Conservation (phyloP, 2,113 vertebrate genomes). For the Andinoacara biseriatus region DNA sequence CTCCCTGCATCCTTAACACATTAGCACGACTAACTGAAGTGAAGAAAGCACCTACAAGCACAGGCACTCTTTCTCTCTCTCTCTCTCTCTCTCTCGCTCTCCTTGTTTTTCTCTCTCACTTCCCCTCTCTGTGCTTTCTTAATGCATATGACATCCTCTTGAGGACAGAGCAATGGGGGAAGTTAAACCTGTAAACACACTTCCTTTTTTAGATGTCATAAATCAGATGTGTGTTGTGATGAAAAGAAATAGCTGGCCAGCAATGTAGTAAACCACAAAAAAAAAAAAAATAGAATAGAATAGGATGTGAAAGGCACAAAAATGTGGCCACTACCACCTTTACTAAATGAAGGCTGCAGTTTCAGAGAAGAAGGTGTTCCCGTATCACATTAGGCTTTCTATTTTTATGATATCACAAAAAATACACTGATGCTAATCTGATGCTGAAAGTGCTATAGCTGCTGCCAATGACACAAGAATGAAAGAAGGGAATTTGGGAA, state of each 20-base stretch:
- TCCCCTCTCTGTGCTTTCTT: conserved; percentile 54
- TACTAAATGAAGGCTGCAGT: neutral
- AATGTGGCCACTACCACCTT: neutral
- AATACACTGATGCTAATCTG: neutral
- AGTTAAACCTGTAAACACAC: conserved; percentile 59
- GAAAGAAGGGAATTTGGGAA: neutral
- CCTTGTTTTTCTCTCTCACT: conserved; percentile 17
- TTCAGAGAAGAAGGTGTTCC: neutral
- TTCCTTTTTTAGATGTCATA: conserved; percentile 66
- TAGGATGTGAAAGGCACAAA: neutral
- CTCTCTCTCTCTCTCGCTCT: conserved; percentile 19
- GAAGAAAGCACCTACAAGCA: neutral
- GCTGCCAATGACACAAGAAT: neutral
- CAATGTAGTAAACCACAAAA: neutral
- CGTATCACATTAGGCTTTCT: neutral
- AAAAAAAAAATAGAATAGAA: neutral
- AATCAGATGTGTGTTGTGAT: conserved; percentile 8
- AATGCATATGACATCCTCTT: conserved; percentile 68
- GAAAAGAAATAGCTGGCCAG: conserved; percentile 23
- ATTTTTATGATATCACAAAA: neutral
- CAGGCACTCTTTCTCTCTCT: neutral
- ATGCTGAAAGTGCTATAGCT: neutral
- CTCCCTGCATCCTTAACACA: conserved; percentile 59
- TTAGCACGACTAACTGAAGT: conserved; percentile 3
- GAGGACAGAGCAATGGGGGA: conserved; percentile 45